A percentile compares a stretch with the other conserved stretches of the same genome.
phyloP scores from a whole-genome alignment of 30 jellyfish, hydroid and myxozoan genomes.

The Euphysa ruthae region DNA sequence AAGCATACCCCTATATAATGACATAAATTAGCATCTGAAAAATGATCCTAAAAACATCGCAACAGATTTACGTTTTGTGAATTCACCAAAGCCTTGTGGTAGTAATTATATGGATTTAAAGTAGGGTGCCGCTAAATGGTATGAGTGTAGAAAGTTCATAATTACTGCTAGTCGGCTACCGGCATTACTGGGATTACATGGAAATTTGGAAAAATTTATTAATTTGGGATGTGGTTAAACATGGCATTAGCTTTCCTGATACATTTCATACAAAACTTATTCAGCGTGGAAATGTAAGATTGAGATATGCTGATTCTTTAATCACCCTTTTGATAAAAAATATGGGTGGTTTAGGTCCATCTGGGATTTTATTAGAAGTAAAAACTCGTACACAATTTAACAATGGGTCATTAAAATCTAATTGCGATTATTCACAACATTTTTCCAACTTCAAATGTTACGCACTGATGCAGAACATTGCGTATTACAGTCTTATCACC shows the following conservation, averaged over 20 bases:
- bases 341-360: no score
- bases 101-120: background rate
- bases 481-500: no score
- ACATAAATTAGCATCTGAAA: background rate
- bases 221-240: background rate
- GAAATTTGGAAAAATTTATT: background rate
- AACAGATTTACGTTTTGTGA: background rate
- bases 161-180: background rate
- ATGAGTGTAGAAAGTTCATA: background rate
- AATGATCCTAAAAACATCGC: background rate
- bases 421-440: no score
- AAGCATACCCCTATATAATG: background rate
- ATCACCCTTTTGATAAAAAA: no score
- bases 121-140: no score
- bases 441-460: no score
- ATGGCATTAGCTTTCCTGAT: background rate
- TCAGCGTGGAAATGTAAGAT: background rate
- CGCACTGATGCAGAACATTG: no score
- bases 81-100: background rate
- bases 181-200: background rate
- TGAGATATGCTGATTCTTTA: background rate
- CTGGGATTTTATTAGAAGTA: no score
- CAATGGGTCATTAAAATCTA: no score
- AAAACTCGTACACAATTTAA: no score
- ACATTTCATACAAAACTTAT: background rate